Conservation (phyloP, 1,140 invertebrate genomes). For the Neelides sp. region DNA sequence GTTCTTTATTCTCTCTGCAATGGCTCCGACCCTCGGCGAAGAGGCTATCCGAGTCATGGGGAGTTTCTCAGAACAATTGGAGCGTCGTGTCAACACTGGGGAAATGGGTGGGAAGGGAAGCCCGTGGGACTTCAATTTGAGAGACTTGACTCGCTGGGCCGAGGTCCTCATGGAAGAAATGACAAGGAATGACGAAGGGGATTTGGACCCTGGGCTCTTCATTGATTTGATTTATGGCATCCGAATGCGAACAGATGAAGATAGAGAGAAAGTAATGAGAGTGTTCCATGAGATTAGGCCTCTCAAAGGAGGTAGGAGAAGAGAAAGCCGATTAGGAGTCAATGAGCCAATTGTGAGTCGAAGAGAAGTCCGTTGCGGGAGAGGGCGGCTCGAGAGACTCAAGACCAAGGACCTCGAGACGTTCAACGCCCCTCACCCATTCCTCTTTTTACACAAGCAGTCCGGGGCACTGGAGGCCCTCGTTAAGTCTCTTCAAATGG, state of each 20-base stretch:
- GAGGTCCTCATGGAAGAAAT: constrained; percentile 42
- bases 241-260: constrained; percentile 59
- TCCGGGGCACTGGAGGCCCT: constrained; percentile 54
- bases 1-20: constrained; percentile 41
- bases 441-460: constrained; percentile 54
- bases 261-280: constrained; percentile 48
- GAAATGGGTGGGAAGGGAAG: constrained; percentile 60
- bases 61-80: constrained; percentile 61
- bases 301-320: not conserved
- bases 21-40: constrained; percentile 38
- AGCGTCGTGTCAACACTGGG: constrained; percentile 42
- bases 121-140: constrained; percentile 93
- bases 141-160: constrained; percentile 90
- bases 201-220: constrained; percentile 47
- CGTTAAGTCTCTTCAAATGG: constrained; percentile 70
- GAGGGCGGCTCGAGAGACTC: not conserved
- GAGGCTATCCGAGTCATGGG: constrained; percentile 58
- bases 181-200: constrained; percentile 11
- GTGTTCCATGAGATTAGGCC: constrained; percentile 12
- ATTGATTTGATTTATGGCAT: constrained; percentile 65
- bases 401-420: constrained; percentile 23
- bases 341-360: not conserved
- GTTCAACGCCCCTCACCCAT: constrained; percentile 40
- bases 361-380: not conserved
- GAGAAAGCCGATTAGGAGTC: not conserved